Evolutionary conservation across 2,113 vertebrate species (phyloP).

Genomic region (Gavialis gangeticus): DNA sequence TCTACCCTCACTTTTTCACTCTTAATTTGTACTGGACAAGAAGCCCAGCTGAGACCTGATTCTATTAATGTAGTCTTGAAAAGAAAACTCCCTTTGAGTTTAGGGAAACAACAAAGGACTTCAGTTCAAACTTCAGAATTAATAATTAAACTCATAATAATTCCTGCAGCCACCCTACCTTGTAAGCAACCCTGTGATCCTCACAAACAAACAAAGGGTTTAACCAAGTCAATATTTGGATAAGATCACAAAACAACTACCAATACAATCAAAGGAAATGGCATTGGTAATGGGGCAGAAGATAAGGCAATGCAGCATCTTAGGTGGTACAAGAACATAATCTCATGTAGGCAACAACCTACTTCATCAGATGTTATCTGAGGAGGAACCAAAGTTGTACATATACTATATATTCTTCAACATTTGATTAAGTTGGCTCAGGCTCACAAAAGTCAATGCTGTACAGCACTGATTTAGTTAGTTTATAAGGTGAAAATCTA

Average conservation of each 20-base stretch:
- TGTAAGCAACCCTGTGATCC: neutral
- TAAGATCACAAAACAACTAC: neutral
- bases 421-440: too few species aligned
- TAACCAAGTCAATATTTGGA: neutral
- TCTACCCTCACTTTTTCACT: accelerated
- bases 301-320: too few species aligned
- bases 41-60: neutral
- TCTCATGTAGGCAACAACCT: too few species aligned
- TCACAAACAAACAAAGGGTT: neutral
- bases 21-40: neutral
- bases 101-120: neutral
- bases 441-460: too few species aligned
- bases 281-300: neutral
- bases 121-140: neutral
- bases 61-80: neutral
- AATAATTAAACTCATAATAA: neutral
- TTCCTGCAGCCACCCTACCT: neutral
- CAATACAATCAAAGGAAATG: neutral
- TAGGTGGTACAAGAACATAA: too few species aligned
- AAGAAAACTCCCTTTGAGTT: neutral
- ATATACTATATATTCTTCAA: too few species aligned
- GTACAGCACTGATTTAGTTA: too few species aligned
- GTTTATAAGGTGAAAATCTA: too few species aligned
- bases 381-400: too few species aligned
- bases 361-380: too few species aligned